These are phyloP conservation scores for Eidolon helvum DNA, from an alignment of 2,113 vertebrate species.

Conservation along the genomic window DNA sequence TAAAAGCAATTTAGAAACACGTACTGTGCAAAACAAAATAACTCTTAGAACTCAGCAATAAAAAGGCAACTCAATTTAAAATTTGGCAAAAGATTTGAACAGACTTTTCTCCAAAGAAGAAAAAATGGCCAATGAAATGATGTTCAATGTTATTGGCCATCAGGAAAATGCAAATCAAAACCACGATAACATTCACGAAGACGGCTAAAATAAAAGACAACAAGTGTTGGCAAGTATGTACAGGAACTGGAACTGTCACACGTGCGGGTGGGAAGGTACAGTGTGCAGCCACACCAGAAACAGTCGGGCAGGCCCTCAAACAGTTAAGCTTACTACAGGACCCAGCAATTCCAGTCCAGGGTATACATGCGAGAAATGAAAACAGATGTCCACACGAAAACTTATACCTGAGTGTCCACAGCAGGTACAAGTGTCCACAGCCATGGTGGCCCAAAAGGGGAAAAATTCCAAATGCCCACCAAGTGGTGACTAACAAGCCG, in stretches of 20 bases:
- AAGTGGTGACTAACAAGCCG: not conserved
- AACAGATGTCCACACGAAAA: not conserved
- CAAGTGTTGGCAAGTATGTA: not conserved
- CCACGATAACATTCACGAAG: not conserved
- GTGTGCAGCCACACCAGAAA: not conserved
- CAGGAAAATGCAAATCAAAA: not conserved
- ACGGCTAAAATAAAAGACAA: not conserved
- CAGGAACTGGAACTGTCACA: not conserved
- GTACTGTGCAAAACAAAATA: not conserved
- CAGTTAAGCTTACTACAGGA: not conserved
- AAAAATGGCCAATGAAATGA: not conserved
- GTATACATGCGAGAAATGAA: not conserved
- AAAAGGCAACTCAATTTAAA: not conserved
- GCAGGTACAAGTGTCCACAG: not conserved
- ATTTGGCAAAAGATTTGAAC: not conserved
- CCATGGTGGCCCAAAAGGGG: not conserved
- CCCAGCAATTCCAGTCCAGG: not conserved
- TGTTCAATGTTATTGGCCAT: not conserved
- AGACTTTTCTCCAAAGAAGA: not conserved
- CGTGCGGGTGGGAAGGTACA: not conserved
- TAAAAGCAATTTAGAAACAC: not conserved
- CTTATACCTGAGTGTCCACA: not conserved
- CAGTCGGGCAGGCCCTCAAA: not conserved
- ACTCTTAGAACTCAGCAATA: not conserved
- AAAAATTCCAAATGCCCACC: not conserved